These are phyloP conservation scores for Caenorhabditis sp. DNA, from an alignment of 2,888 invertebrate genomes.

Conservation along the genomic window DNA sequence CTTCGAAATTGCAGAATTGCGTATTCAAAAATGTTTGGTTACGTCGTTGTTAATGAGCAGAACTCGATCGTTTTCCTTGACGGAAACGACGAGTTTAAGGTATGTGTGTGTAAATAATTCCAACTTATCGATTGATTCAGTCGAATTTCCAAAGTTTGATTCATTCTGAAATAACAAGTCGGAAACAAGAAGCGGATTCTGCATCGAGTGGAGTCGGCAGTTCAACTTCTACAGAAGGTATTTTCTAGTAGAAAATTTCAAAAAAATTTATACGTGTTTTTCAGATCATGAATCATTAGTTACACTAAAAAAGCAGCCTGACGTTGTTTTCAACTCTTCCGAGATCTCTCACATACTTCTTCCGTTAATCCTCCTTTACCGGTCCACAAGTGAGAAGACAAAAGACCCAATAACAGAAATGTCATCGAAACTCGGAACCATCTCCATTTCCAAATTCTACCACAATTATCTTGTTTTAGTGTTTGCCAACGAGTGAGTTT, in stretches of 20 bases:
- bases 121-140: slow-evolving; percentile 15
- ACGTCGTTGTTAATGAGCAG: slow-evolving; percentile 54
- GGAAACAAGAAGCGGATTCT: slow-evolving; percentile 36
- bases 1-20: too few species aligned
- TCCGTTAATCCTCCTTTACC: slow-evolving; percentile 36
- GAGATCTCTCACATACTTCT: slow-evolving; percentile 56
- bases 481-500: slow-evolving; percentile 51
- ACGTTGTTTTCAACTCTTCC: slow-evolving; percentile 34
- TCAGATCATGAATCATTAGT: slow-evolving; percentile 24
- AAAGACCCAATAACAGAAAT: slow-evolving; percentile 37
- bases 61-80: slow-evolving; percentile 55
- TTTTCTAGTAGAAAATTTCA: not conserved
- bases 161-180: slow-evolving; percentile 36
- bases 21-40: slow-evolving; percentile 54
- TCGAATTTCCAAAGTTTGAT: slow-evolving; percentile 33
- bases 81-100: slow-evolving; percentile 50
- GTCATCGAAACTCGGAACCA: slow-evolving; percentile 43
- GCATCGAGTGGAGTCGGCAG: slow-evolving; percentile 47
- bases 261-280: not conserved
- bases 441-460: slow-evolving; percentile 40
- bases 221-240: slow-evolving; percentile 51
- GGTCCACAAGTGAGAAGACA: slow-evolving; percentile 40
- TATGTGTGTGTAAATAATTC: not conserved
- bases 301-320: slow-evolving; percentile 4
- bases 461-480: slow-evolving; percentile 39